Conservation (phyloP, 2,113 vertebrate species). For the Embiotoca jacksoni region DNA sequence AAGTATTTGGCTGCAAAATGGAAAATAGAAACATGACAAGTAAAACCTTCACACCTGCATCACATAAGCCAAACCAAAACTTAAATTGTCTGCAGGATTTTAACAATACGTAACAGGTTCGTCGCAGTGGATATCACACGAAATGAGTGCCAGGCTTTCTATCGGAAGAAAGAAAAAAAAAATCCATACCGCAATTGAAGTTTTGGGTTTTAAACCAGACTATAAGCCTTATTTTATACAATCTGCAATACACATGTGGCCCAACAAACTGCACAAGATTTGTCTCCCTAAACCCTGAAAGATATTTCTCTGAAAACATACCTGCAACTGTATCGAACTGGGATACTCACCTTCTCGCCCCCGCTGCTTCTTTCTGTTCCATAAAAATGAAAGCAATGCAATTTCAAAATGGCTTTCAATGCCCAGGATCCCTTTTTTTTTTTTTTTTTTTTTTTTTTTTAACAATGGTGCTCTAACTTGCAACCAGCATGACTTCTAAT, state of each 20-base stretch:
- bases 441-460: neutral
- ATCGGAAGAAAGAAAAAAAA: neutral
- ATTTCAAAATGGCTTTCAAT: constrained; percentile 60
- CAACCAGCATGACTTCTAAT: constrained; percentile 64
- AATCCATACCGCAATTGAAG: neutral
- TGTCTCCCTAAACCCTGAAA: neutral
- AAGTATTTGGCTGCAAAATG: neutral
- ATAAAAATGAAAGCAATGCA: constrained; percentile 59
- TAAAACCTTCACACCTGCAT: too few species aligned
- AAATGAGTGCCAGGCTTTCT: neutral
- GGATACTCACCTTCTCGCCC: constrained; percentile 29
- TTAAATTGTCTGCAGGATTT: too few species aligned
- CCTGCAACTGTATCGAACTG: neutral
- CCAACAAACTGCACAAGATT: neutral
- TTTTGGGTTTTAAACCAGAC: constrained; percentile 1
- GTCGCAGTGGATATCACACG: neutral
- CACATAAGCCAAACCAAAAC: too few species aligned
- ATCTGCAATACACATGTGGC: constrained; percentile 2
- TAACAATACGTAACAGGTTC: too few species aligned
- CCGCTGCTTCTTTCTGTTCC: constrained; percentile 24
- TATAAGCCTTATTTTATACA: neutral
- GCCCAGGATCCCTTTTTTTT: constrained; percentile 4
- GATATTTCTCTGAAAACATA: constrained; percentile 9
- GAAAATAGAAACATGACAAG: neutral
- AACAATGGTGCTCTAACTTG: constrained; percentile 45